A percentile compares a stretch with the other conserved stretches of the same genome.
Conservation (phyloP, 53 echinoderm and acorn worm genomes). For the Temnopleurus reevesii region DNA sequence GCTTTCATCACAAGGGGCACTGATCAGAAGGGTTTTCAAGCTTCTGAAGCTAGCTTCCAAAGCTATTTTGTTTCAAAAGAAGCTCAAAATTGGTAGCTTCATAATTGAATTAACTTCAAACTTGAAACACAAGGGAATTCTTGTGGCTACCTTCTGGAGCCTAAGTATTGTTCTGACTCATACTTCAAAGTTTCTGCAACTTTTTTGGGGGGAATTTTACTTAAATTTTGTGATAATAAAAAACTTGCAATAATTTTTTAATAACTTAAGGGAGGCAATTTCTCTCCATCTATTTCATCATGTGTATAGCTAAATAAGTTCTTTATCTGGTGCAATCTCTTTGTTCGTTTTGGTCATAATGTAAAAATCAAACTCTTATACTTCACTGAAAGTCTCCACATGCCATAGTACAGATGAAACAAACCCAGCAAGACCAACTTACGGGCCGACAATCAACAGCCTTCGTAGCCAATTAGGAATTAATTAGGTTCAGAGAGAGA, state of each 20-base stretch:
- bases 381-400: conserved; percentile 11
- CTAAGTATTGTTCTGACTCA: too few species aligned
- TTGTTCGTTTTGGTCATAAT: too few species aligned
- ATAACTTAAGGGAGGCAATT: too few species aligned
- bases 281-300: too few species aligned
- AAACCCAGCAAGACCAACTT: conserved; percentile 34
- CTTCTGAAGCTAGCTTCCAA: neutral
- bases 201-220: too few species aligned
- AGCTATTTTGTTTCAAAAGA: neutral
- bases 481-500: conserved; percentile 38
- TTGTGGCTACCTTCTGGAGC: too few species aligned
- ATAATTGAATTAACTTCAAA: neutral
- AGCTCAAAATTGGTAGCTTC: neutral
- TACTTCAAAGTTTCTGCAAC: too few species aligned
- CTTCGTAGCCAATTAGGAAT: conserved; percentile 45
- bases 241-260: too few species aligned
- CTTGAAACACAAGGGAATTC: too few species aligned
- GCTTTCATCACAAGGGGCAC: neutral
- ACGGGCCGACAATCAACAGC: conserved; percentile 21
- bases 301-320: too few species aligned
- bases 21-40: neutral
- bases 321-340: too few species aligned
- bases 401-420: conserved; percentile 5
- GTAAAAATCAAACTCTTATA: neutral
- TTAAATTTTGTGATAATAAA: too few species aligned